Conservation (phyloP, 2,888 invertebrate genomes). For the Anthoptus insignis region DNA sequence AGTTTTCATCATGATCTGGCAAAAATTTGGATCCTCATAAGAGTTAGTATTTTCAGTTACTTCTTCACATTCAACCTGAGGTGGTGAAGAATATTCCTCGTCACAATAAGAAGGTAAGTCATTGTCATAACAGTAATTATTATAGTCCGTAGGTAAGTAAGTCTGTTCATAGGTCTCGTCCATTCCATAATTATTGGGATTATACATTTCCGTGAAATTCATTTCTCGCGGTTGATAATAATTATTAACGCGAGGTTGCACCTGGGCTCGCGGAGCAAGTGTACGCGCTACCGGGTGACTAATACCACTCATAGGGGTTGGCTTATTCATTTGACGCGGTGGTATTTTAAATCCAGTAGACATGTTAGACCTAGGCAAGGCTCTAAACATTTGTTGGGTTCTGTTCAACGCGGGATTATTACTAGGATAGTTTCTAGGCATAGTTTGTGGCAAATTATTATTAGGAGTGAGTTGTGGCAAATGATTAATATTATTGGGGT, state of each 20-base stretch:
- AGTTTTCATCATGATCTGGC: constrained; percentile 16
- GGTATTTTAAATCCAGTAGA: constrained; percentile 23
- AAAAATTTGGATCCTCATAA: constrained; percentile 44
- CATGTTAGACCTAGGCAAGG: constrained; percentile 7
- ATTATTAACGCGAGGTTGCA: not conserved
- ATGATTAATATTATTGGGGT: not conserved
- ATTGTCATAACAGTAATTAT: too few relatives aligned
- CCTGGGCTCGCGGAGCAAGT: constrained; percentile 7
- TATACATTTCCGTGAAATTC: not conserved
- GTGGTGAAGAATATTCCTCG: not conserved
- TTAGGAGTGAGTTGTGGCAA: not conserved
- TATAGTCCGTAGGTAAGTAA: too few relatives aligned
- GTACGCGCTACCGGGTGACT: constrained; percentile 25
- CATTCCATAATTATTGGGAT: constrained; percentile 7
- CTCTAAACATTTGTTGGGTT: constrained; percentile 16
- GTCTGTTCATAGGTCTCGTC: not conserved
- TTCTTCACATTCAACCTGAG: constrained; percentile 1
- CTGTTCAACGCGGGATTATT: not conserved
- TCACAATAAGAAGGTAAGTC: not conserved
- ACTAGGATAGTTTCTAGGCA: not conserved
- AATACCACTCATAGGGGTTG: constrained; percentile 38
- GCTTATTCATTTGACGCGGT: constrained; percentile 2
- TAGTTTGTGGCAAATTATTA: not conserved
- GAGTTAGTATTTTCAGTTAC: not conserved
- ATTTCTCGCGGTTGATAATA: constrained; percentile 15